These are phyloP conservation scores for Synergus laeviventris DNA, from an alignment of 2,888 invertebrate species.

Conservation along the genomic window DNA sequence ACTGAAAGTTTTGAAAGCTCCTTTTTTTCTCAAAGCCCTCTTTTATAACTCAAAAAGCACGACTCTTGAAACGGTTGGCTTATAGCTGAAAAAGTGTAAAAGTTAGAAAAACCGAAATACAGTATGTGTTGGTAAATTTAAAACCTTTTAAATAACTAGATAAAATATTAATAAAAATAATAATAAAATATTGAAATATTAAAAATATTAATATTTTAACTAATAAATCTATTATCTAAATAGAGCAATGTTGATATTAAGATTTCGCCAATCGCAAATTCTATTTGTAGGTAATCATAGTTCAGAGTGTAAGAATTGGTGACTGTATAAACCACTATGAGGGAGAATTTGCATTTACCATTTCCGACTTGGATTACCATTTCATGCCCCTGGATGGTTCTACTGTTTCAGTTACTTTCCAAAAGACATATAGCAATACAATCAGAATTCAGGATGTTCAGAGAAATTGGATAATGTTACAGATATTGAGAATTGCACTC, in stretches of 20 bases:
- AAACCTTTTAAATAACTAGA: too few species aligned
- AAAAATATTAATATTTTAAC: not conserved
- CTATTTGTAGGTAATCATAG: slow-evolving; percentile 9
- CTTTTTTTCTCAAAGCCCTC: too few species aligned
- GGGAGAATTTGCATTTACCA: slow-evolving; percentile 32
- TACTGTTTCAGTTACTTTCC: slow-evolving; percentile 25
- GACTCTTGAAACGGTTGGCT: too few species aligned
- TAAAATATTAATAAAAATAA: too few species aligned
- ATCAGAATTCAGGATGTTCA: slow-evolving; percentile 29
- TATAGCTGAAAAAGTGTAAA: too few species aligned
- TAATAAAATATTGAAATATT: too few species aligned
- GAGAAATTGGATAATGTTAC: slow-evolving; percentile 1
- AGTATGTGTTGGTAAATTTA: too few species aligned
- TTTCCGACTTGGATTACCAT: slow-evolving; percentile 26
- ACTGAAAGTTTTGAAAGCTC: too few species aligned
- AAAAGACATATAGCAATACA: slow-evolving; percentile 21
- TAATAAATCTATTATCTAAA: not conserved
- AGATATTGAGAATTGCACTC: not conserved
- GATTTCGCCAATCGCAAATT: not conserved
- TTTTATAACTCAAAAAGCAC: too few species aligned
- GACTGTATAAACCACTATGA: slow-evolving; percentile 11
- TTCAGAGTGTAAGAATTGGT: slow-evolving; percentile 24
- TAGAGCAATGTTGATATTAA: not conserved
- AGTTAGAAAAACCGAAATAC: too few species aligned
- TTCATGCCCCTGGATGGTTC: slow-evolving; percentile 25